Percentiles rank a stretch among this genome's conserved stretches.
Evolutionary conservation across 1,140 invertebrate genomes (phyloP).

Genomic region (Scaptomyza graminum): DNA sequence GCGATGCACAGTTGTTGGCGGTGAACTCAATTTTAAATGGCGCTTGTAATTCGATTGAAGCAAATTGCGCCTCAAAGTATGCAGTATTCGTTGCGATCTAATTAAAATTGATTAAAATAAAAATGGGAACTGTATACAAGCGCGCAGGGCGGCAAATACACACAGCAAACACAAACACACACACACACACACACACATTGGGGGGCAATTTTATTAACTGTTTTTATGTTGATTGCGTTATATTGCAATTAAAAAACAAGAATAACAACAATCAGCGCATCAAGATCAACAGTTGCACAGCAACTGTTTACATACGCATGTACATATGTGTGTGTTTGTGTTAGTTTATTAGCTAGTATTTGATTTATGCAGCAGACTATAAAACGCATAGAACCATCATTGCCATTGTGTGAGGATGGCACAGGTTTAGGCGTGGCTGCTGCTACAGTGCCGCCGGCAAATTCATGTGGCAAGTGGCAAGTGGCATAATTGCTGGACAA

Average conservation of each 20-base stretch:
- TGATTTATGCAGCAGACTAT: constrained; percentile 62
- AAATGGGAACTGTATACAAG: constrained; percentile 10
- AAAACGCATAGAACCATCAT: constrained; percentile 26
- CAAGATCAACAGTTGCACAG: constrained; percentile 40
- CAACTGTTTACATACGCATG: not conserved
- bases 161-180: constrained; percentile 3
- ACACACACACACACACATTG: not conserved
- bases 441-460: constrained; percentile 7
- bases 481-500: constrained; percentile 56
- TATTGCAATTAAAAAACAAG: constrained; percentile 17
- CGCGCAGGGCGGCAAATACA: constrained; percentile 4
- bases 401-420: constrained; percentile 6
- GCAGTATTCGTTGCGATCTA: constrained; percentile 53
- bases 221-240: constrained; percentile 77
- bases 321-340: constrained; percentile 12
- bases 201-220: constrained; percentile 64
- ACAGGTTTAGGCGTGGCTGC: constrained; percentile 6
- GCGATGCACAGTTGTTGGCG: constrained; percentile 13
- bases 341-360: constrained; percentile 65
- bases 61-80: constrained; percentile 72
- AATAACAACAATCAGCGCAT: constrained; percentile 10
- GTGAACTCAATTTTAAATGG: constrained; percentile 55
- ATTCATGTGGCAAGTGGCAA: not conserved
- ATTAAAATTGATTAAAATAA: constrained; percentile 59
- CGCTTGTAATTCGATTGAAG: constrained; percentile 68